Evolutionary conservation across 2,113 vertebrate genomes (phyloP).

Genomic region (Laticauda laticaudata): DNA sequence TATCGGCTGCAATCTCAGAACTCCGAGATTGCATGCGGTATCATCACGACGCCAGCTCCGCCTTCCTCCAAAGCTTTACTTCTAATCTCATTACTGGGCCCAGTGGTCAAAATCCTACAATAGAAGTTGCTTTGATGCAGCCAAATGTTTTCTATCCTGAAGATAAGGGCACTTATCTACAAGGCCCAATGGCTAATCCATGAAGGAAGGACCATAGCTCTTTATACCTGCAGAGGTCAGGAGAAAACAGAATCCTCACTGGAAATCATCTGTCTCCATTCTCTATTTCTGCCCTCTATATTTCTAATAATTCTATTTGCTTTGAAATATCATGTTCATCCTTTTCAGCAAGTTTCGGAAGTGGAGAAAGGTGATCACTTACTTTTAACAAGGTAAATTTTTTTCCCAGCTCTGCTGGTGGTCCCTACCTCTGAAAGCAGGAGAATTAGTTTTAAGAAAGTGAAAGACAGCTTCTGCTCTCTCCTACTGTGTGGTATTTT

Average conservation of each 20-base stretch:
- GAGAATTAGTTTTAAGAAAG: constrained; percentile 21
- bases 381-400: constrained; percentile 24
- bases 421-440: not conserved
- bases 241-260: not conserved
- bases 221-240: not conserved
- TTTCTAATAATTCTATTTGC: constrained; percentile 5
- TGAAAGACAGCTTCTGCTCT: not conserved
- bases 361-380: constrained; percentile 32
- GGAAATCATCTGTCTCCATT: not conserved
- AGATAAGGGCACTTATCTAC: not conserved
- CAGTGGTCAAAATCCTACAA: not conserved
- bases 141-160: not conserved
- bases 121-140: not conserved
- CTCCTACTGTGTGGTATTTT: constrained; percentile 37
- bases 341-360: constrained; percentile 47
- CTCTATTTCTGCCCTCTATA: not conserved
- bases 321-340: constrained; percentile 38
- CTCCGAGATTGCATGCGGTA: too few species aligned
- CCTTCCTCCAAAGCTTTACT: not conserved
- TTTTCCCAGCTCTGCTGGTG: constrained; percentile 24
- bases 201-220: too few species aligned
- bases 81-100: not conserved
- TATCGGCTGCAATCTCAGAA: too few species aligned
- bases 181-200: not conserved
- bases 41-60: too few species aligned